These are phyloP conservation scores for Gastracanthus pulcherrimus DNA, from an alignment of 2,888 invertebrate genomes.

Conservation along the genomic window DNA sequence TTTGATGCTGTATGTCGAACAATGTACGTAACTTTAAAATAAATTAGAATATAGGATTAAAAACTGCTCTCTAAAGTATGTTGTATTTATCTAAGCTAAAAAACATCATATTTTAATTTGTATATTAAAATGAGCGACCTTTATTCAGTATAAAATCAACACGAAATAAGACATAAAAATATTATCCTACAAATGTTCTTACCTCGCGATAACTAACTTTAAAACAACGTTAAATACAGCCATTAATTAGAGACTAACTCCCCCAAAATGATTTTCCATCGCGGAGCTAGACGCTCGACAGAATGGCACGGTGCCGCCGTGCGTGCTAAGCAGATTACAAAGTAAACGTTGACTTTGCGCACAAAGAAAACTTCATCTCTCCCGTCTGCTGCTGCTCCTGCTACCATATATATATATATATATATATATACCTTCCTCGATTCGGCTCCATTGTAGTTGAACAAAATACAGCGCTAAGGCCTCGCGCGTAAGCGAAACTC, in stretches of 20 bases:
- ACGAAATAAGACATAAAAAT: not conserved
- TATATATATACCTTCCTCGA: not conserved
- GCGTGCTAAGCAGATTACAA: slow-evolving; percentile 47
- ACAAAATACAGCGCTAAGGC: slow-evolving; percentile 13
- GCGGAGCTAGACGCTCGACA: not conserved
- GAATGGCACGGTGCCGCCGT: not conserved
- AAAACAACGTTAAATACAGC: slow-evolving; percentile 4
- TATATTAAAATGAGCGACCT: no score
- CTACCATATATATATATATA: not conserved
- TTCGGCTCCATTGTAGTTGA: not conserved
- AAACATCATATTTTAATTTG: no score
- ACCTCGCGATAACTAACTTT: not conserved
- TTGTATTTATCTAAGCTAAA: no score
- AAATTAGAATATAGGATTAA: no score
- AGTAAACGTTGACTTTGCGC: slow-evolving; percentile 43
- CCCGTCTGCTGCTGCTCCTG: not conserved
- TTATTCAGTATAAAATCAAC: no score
- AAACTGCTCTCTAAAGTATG: no score
- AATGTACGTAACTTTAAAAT: no score
- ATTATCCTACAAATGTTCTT: not conserved
- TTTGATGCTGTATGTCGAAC: not conserved
- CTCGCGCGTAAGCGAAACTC: not conserved
- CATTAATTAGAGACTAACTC: slow-evolving; percentile 11
- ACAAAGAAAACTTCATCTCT: slow-evolving; percentile 43
- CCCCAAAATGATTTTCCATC: slow-evolving; percentile 9